Percentiles rank a stretch among this genome's conserved stretches.
phyloP scores from a whole-genome alignment of 1,140 invertebrate species.

The Pogonognathellus flavescens region DNA sequence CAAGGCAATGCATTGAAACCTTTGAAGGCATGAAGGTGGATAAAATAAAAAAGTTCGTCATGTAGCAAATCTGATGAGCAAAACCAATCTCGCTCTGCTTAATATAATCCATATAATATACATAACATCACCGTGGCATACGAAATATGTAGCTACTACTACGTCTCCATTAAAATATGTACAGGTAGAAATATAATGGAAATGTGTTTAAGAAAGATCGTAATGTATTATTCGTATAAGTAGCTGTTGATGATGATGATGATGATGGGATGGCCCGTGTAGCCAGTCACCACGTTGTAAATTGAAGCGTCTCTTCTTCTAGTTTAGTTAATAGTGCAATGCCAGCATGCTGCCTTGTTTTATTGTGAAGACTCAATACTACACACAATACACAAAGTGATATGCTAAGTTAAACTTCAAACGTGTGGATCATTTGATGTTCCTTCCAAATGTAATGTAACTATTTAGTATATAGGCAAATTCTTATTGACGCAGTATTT shows the following conservation, averaged over 20 bases:
- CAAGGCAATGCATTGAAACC: neutral
- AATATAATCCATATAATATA: neutral
- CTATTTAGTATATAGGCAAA: neutral
- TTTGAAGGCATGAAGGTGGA: neutral
- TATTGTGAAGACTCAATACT: too few species aligned
- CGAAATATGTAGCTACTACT: too few species aligned
- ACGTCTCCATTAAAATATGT: too few species aligned
- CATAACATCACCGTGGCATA: too few species aligned
- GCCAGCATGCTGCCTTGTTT: conserved; percentile 8
- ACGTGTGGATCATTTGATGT: neutral
- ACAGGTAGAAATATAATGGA: too few species aligned
- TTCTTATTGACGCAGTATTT: neutral
- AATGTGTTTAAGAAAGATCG: too few species aligned
- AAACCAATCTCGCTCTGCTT: neutral
- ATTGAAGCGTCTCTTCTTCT: neutral
- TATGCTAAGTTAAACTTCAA: neutral
- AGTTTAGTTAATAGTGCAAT: neutral
- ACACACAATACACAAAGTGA: too few species aligned
- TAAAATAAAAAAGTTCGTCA: neutral
- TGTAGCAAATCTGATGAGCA: neutral
- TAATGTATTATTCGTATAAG: neutral
- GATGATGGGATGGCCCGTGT: conserved; percentile 38
- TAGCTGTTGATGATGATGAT: neutral
- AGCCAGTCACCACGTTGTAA: conserved; percentile 29
- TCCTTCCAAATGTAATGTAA: neutral